These are phyloP conservation scores for Vireo altiloquus DNA, from an alignment of 2,113 vertebrate genomes.

Conservation along the genomic window DNA sequence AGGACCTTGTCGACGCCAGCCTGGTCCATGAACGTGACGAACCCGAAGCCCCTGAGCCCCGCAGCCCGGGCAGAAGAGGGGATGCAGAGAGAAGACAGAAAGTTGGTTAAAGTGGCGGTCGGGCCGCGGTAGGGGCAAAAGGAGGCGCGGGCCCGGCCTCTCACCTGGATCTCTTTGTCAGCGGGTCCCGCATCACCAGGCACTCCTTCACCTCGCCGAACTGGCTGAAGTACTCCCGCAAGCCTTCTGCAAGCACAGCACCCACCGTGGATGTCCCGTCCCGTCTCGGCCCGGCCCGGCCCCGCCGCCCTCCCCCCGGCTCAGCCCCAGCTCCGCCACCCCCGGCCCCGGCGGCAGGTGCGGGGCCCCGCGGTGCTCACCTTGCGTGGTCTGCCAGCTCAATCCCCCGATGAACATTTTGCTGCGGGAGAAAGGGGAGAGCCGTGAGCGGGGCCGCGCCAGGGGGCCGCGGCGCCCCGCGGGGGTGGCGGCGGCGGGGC, in stretches of 20 bases:
- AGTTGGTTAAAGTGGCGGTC: constrained; percentile 76
- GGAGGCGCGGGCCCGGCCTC: constrained; percentile 70
- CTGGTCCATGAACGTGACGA: constrained; percentile 98
- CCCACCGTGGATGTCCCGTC: constrained; percentile 27
- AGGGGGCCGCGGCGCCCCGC: too few species aligned
- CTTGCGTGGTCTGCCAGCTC: constrained; percentile 97
- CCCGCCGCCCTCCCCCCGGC: not conserved
- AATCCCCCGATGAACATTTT: constrained; percentile 98
- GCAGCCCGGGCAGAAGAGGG: constrained; percentile 46
- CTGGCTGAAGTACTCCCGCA: constrained; percentile 99
- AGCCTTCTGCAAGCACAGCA: constrained; percentile 86
- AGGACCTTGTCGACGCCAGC: constrained; percentile 98
- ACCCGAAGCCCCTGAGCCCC: constrained; percentile 91
- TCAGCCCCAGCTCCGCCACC: constrained; percentile 4
- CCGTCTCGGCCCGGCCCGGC: not conserved
- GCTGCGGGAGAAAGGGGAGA: constrained; percentile 82
- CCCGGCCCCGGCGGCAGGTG: not conserved
- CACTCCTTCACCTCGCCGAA: constrained; percentile 99
- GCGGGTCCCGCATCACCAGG: constrained; percentile 99
- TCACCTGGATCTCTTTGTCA: constrained; percentile 99
- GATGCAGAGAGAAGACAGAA: constrained; percentile 65
- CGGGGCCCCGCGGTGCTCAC: constrained; percentile 71
- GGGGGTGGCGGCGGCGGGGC: too few species aligned
- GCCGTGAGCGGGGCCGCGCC: too few species aligned
- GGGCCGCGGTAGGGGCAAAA: constrained; percentile 58